Conservation (phyloP, 2,797 vertebrate species). For the Dendrocincla fuliginosa region DNA sequence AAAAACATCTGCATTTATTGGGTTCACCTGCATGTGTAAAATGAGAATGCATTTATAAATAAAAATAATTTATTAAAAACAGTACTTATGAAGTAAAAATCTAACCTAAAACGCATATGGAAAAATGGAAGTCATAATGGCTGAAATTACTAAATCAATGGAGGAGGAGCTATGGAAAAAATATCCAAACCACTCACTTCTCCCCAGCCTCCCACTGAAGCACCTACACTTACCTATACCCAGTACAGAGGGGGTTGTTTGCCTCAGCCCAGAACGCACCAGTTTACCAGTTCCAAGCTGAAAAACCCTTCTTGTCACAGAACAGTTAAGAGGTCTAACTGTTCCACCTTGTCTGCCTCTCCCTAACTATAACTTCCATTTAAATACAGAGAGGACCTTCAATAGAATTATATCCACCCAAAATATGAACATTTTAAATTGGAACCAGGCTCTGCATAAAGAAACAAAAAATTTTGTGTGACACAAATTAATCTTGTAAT, state of each 20-base stretch:
- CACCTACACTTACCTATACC: not conserved
- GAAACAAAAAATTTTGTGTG: not conserved
- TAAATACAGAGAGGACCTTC: not conserved
- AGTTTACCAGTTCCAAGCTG: not conserved
- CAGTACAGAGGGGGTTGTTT: not conserved
- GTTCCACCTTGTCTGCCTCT: not conserved
- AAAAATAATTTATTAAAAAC: not conserved
- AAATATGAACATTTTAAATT: not conserved
- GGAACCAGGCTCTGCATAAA: not conserved
- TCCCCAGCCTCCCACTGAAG: not conserved
- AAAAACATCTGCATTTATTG: not conserved
- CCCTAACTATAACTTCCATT: not conserved
- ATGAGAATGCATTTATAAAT: not conserved
- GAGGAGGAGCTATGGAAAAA: not conserved
- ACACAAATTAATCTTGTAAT: not conserved
- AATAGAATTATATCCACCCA: not conserved
- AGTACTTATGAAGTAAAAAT: not conserved
- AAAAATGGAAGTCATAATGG: not conserved
- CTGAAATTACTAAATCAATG: not conserved
- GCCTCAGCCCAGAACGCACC: not conserved
- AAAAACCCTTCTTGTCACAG: not conserved
- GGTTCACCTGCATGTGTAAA: not conserved
- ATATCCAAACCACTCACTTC: not conserved
- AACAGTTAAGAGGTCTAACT: not conserved
- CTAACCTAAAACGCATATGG: not conserved